These are phyloP conservation scores for Mythimna loreyi DNA, from an alignment of 2,888 invertebrate genomes.

Conservation along the genomic window DNA sequence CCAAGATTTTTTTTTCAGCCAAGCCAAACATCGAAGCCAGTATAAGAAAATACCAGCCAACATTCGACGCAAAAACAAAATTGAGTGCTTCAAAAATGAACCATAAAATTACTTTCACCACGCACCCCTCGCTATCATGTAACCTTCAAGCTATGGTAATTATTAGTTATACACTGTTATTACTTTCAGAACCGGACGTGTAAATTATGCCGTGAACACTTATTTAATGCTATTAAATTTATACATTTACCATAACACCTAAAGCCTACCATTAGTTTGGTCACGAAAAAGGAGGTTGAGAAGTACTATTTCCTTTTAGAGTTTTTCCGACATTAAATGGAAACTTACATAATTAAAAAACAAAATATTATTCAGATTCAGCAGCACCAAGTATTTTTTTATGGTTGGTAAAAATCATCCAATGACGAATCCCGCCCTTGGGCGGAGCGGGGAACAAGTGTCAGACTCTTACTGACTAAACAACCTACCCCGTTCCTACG, in stretches of 20 bases:
- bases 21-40: no score
- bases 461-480: no score
- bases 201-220: constrained; percentile 41
- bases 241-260: constrained; percentile 22
- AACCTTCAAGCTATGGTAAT: constrained; percentile 16
- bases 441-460: no score
- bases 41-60: neutral
- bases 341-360: no score
- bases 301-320: neutral
- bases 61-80: constrained; percentile 6
- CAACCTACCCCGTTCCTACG: no score
- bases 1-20: no score
- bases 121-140: constrained; percentile 1
- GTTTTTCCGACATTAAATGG: no score
- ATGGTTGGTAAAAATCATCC: no score
- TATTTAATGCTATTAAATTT: constrained; percentile 41
- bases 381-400: no score
- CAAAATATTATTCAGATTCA: no score
- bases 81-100: constrained; percentile 25
- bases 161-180: constrained; percentile 28
- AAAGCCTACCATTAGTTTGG: constrained; percentile 3
- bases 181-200: constrained; percentile 35
- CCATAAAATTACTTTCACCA: constrained; percentile 12
- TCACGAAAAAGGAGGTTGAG: neutral
- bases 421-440: no score